Percentiles rank a stretch among this genome's conserved stretches.
phyloP scores from a whole-genome alignment of 2,888 invertebrate genomes.

The Drosophila tripunctata region DNA sequence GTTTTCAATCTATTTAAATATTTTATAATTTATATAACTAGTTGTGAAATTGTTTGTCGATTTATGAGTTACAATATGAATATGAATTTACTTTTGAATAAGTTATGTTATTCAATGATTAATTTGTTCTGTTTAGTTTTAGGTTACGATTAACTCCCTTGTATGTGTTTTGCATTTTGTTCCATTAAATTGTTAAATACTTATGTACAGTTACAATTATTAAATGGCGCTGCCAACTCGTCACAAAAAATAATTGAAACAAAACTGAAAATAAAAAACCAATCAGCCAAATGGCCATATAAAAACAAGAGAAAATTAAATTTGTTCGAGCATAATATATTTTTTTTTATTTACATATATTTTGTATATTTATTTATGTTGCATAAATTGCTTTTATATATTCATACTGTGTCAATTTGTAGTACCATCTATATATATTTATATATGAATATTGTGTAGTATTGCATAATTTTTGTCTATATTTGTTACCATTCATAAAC shows the following conservation, averaged over 20 bases:
- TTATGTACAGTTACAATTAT: constrained; percentile 67
- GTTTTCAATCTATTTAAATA: constrained; percentile 16
- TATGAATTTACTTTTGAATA: constrained; percentile 62
- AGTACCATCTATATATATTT: constrained; percentile 41
- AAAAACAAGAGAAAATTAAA: constrained; percentile 52
- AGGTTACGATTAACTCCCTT: constrained; percentile 84
- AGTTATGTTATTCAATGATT: constrained; percentile 52
- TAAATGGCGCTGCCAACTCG: constrained; percentile 40
- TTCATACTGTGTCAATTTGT: constrained; percentile 63
- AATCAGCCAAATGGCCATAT: constrained; percentile 48
- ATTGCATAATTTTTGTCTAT: constrained; percentile 58
- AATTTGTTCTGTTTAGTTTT: constrained; percentile 59
- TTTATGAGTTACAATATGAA: constrained; percentile 64
- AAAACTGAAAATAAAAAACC: constrained; percentile 16
- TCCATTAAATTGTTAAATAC: constrained; percentile 76
- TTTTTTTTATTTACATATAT: constrained; percentile 61
- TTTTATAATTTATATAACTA: constrained; percentile 35
- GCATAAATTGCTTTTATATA: constrained; percentile 59
- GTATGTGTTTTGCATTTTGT: constrained; percentile 84
- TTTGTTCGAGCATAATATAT: constrained; percentile 50
- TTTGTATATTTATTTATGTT: constrained; percentile 51
- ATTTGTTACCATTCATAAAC: constrained; percentile 31
- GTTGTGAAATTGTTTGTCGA: constrained; percentile 49
- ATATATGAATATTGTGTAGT: constrained; percentile 54
- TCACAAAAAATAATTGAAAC: constrained; percentile 15